A percentile compares a stretch with the other conserved stretches of the same genome.
Conservation (phyloP, 2,888 invertebrate genomes). For the Tetropium fuscum region DNA sequence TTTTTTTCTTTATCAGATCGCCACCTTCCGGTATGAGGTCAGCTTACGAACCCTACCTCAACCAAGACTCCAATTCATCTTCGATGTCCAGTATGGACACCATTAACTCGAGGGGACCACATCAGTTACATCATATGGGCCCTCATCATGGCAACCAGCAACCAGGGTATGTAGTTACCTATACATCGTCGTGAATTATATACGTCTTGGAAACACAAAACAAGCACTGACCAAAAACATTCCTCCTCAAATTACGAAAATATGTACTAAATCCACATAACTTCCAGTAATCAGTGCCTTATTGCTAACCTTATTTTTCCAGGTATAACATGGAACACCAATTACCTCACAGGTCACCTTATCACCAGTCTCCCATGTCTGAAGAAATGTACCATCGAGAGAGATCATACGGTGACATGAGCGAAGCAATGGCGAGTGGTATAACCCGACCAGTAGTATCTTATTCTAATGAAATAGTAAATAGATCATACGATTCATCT, state of each 20-base stretch:
- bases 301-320: no score
- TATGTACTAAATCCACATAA: no score
- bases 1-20: no score
- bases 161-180: constrained; percentile 36
- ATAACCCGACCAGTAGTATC: constrained; percentile 72
- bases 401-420: constrained; percentile 73
- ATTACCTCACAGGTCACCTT: constrained; percentile 69
- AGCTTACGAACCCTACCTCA: constrained; percentile 74
- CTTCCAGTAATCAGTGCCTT: no score
- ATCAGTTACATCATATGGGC: constrained; percentile 64
- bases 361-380: constrained; percentile 75
- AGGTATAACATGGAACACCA: constrained; percentile 69
- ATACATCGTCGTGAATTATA: no score
- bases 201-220: no score
- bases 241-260: no score
- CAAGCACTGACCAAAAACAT: no score
- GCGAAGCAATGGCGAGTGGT: constrained; percentile 69
- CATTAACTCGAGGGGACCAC: constrained; percentile 65
- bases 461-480: constrained; percentile 69
- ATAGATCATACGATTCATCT: constrained; percentile 67
- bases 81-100: constrained; percentile 79
- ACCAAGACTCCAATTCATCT: constrained; percentile 79
- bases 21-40: constrained; percentile 68
- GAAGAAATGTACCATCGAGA: constrained; percentile 67
- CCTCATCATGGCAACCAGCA: constrained; percentile 69